Evolutionary conservation across 2,888 invertebrate genomes (phyloP), one percentile per base, ranked within the genome.

Genomic region (Agrochola litura): DNA sequence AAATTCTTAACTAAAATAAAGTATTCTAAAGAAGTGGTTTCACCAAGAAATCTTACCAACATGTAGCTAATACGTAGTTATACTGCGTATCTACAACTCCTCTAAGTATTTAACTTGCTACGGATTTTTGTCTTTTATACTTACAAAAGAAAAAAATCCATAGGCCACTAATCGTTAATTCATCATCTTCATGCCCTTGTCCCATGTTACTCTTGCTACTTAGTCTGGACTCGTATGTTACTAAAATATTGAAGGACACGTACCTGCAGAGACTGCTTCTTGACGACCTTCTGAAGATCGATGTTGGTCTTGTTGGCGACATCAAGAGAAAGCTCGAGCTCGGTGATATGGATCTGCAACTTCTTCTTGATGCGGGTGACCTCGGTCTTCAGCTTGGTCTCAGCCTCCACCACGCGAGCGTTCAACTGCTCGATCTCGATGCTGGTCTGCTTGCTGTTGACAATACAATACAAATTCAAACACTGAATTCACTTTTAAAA

Each of bases 361-460:
- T 99, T 99, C 99, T 99, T 99, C 98, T 99, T 99, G 97, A 99
- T 98, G 97, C 99, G 99, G 88, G 98, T 97, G 77, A 99, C 99
- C 96, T 99, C 99, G 92, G 99, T 98, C 98, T 99, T 99, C 95
- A 99, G 97, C 96, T 98, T 99, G 89, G 99, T 99, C 97, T 99
- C 99, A 86, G 99, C 99, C 95, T 99, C 99, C 84, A 99, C 98
- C 90, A 99, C 98, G 91, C 99, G 99, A 91, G 99, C 98, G 95
- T 97, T 99, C 96, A 99, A 97, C 96, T 99, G 99, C 97, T 99
- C 99, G 95, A 99, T 99, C 97, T 99, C 99, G 95, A 99, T 99
- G 97, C 99, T 98, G 95, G 99, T 99, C 97, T 99, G 99, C 97
- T 99, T 99, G 97, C 99, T 99, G 96, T 83, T 73, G 76, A 90